Conservation (phyloP, 2,888 invertebrate genomes). For the Pilophorus perplexus region DNA sequence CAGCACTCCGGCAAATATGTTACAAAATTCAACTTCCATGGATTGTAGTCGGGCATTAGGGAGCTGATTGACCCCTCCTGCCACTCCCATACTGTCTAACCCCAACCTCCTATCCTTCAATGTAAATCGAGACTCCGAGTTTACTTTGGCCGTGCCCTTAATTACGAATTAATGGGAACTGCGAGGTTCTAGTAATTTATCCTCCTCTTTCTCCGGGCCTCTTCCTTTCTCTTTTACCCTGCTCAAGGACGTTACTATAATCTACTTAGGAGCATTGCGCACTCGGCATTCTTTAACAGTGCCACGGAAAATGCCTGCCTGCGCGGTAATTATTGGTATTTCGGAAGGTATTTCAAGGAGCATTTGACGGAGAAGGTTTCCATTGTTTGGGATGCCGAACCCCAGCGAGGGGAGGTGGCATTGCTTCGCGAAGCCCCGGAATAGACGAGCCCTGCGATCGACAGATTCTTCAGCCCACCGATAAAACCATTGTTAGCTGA, state of each 20-base stretch:
- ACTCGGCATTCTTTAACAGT: neutral
- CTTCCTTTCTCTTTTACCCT: neutral
- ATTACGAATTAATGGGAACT: slow-evolving; percentile 30
- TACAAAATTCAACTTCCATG: too few species aligned
- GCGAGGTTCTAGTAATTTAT: slow-evolving; percentile 18
- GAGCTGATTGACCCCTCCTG: neutral
- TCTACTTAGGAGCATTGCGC: too few species aligned
- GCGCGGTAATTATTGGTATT: slow-evolving; percentile 21
- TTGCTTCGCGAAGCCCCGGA: too few species aligned
- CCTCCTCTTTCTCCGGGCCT: neutral
- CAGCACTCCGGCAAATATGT: too few species aligned
- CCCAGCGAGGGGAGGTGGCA: neutral
- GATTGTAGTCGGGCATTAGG: neutral
- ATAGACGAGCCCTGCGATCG: neutral
- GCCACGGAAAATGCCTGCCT: neutral
- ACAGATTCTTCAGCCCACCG: neutral
- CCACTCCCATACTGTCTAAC: too few species aligned
- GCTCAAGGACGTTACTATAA: neutral
- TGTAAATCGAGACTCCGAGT: slow-evolving; percentile 33
- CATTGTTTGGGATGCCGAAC: slow-evolving; percentile 14
- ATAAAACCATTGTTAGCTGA: neutral
- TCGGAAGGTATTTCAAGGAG: slow-evolving; percentile 14
- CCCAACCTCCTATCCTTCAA: slow-evolving; percentile 22
- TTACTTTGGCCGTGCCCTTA: slow-evolving; percentile 29
- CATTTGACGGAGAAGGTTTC: neutral